phyloP scores from a whole-genome alignment of 2,888 invertebrate genomes.

The Protula sp. region DNA sequence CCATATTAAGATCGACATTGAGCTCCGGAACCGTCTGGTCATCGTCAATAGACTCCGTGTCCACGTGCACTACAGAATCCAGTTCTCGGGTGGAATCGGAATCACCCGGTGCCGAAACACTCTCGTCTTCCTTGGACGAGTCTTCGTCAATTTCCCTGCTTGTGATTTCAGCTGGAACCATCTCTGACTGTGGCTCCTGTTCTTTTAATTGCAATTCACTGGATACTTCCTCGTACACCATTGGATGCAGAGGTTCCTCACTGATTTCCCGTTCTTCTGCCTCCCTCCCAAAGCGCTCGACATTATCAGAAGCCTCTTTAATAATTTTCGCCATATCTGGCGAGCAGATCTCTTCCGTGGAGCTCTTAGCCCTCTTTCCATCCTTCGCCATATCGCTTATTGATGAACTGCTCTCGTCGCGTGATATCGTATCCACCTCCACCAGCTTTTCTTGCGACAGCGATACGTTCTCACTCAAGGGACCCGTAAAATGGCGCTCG shows the following conservation, averaged over 20 bases:
- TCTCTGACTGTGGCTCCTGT: slow-evolving; percentile 23
- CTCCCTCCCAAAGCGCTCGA: slow-evolving; percentile 12
- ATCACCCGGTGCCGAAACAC: slow-evolving; percentile 19
- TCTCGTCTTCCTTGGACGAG: slow-evolving; percentile 20
- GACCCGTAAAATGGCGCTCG: slow-evolving; percentile 13
- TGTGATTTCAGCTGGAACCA: slow-evolving; percentile 14
- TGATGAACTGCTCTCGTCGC: not conserved
- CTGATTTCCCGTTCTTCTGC: not conserved
- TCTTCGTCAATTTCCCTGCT: slow-evolving; percentile 21
- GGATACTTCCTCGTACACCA: slow-evolving; percentile 9
- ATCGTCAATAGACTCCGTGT: slow-evolving; percentile 19
- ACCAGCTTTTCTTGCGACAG: slow-evolving; percentile 13
- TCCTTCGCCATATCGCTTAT: not conserved
- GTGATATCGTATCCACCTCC: slow-evolving; percentile 9
- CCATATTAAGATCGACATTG: not conserved
- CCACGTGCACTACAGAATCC: slow-evolving; percentile 30
- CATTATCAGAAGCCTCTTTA: slow-evolving; percentile 23
- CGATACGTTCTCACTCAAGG: slow-evolving; percentile 1
- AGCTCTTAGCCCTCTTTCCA: not conserved
- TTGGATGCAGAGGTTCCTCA: not conserved
- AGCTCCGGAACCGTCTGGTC: not conserved
- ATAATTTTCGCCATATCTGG: slow-evolving; percentile 24
- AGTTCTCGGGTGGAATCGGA: slow-evolving; percentile 26
- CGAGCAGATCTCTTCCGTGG: not conserved
- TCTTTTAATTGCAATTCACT: too few species aligned